Percentiles rank a stretch among this genome's conserved stretches.
phyloP scores from a whole-genome alignment of 2,113 vertebrate genomes.

The Phalacrocorax pelagicus region DNA sequence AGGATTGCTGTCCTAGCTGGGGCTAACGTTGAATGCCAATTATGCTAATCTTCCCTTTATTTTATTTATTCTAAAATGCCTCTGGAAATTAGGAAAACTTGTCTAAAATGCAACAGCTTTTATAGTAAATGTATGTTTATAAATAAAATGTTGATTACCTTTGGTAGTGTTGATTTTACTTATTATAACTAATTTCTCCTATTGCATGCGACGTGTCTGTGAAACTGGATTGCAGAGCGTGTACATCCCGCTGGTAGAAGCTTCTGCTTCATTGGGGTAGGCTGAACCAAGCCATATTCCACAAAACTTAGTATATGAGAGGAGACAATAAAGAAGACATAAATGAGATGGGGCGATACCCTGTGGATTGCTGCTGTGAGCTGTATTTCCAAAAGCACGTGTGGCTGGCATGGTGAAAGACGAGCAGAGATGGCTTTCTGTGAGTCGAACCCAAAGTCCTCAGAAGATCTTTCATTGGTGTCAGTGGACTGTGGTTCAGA shows the following conservation, averaged over 20 bases:
- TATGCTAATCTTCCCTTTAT: slow-evolving; percentile 78
- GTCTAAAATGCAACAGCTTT: slow-evolving; percentile 91
- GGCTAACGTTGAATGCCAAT: slow-evolving; percentile 69
- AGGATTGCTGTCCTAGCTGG: slow-evolving; percentile 68
- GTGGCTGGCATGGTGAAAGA: not conserved
- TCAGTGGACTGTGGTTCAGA: not conserved
- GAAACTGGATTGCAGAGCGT: not conserved
- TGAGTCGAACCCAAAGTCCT: not conserved
- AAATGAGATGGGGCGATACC: not conserved
- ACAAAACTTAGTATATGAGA: not conserved
- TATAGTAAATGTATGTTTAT: slow-evolving; percentile 98
- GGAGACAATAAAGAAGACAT: not conserved
- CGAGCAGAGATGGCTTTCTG: not conserved
- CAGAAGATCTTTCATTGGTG: not conserved
- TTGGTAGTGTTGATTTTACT: slow-evolving; percentile 9
- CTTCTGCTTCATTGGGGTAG: not conserved
- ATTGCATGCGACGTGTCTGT: accelerated
- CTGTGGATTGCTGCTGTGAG: not conserved
- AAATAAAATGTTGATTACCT: slow-evolving; percentile 92
- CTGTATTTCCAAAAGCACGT: not conserved
- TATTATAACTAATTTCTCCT: not conserved
- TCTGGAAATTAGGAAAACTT: slow-evolving; percentile 85
- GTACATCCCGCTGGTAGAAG: not conserved
- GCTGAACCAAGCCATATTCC: not conserved
- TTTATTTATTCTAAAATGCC: slow-evolving; percentile 97